These are phyloP conservation scores for Rhamnusium bicolor DNA, from an alignment of 2,888 invertebrate genomes.

Conservation along the genomic window DNA sequence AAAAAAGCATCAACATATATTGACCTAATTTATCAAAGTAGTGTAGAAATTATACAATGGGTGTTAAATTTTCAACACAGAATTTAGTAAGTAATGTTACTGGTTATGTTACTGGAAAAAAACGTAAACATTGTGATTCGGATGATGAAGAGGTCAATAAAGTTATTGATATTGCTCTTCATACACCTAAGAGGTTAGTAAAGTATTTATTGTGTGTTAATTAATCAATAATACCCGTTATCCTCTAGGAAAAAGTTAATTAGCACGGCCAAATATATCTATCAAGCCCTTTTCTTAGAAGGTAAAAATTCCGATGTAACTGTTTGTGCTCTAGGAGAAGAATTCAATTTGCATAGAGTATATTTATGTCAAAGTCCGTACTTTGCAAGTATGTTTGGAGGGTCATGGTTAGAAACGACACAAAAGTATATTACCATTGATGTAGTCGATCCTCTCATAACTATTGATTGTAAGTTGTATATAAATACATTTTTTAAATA, in stretches of 20 bases:
- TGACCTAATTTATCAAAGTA: slow-evolving; percentile 33
- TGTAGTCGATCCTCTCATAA: slow-evolving; percentile 82
- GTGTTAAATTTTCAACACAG: slow-evolving; percentile 69
- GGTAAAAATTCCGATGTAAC: slow-evolving; percentile 84
- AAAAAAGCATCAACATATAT: background rate
- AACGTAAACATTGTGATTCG: slow-evolving; percentile 75
- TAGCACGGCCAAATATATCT: slow-evolving; percentile 85
- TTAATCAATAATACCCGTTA: slow-evolving; percentile 41
- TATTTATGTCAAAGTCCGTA: slow-evolving; percentile 87
- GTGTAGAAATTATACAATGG: slow-evolving; percentile 66
- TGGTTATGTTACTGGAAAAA: slow-evolving; percentile 71
- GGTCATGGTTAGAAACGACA: slow-evolving; percentile 82
- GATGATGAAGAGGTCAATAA: slow-evolving; percentile 73
- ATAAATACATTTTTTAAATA: too few species aligned
- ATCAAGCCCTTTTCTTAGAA: slow-evolving; percentile 83
- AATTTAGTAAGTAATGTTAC: slow-evolving; percentile 69
- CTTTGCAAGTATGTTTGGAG: slow-evolving; percentile 87
- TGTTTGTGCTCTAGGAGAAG: slow-evolving; percentile 80
- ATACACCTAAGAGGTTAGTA: slow-evolving; percentile 78
- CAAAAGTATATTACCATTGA: slow-evolving; percentile 79
- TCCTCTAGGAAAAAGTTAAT: slow-evolving; percentile 76
- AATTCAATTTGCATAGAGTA: slow-evolving; percentile 84
- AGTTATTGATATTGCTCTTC: slow-evolving; percentile 74
- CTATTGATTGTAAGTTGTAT: slow-evolving; percentile 78
- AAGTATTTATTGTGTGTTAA: background rate